Evolutionary conservation across 2,888 invertebrate species (phyloP).

Genomic region (Cheilosia soror): DNA sequence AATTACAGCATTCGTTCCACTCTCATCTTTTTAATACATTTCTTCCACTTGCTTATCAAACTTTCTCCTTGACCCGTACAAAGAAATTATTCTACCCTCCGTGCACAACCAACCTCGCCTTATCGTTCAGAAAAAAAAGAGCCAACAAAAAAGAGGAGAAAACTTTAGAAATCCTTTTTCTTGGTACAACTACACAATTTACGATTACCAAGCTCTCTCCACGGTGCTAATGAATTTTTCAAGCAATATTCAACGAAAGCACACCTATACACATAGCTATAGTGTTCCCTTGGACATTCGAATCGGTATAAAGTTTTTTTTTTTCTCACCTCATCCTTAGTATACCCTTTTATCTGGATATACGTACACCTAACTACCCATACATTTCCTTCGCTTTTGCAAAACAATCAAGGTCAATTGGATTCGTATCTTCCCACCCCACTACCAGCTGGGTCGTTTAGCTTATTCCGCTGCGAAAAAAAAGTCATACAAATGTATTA

Average conservation of each 20-base stretch:
- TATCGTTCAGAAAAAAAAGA: too few relatives aligned
- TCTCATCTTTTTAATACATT: constrained; percentile 22
- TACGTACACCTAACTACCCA: background rate
- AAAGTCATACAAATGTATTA: constrained; percentile 11
- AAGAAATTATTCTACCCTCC: constrained; percentile 2
- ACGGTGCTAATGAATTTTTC: constrained; percentile 63
- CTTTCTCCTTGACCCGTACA: constrained; percentile 40
- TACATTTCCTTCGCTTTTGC: constrained; percentile 10
- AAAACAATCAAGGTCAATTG: constrained; percentile 71
- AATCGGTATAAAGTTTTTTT: constrained; percentile 33
- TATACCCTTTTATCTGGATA: constrained; percentile 3
- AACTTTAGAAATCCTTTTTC: constrained; percentile 53
- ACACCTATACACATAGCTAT: background rate
- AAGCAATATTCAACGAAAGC: constrained; percentile 44
- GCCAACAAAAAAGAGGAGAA: background rate
- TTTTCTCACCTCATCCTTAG: constrained; percentile 39
- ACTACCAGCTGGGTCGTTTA: too few relatives aligned
- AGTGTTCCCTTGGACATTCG: constrained; percentile 1
- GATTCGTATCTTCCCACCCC: constrained; percentile 1
- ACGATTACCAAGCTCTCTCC: constrained; percentile 45
- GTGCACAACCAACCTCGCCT: background rate
- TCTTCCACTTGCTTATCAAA: constrained; percentile 7
- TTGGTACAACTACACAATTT: constrained; percentile 45
- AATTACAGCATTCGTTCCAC: constrained; percentile 7
- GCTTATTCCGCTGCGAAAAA: background rate